phyloP scores from a whole-genome alignment of 2,888 invertebrate species.

The Marasmarcha lunaedactyla region DNA sequence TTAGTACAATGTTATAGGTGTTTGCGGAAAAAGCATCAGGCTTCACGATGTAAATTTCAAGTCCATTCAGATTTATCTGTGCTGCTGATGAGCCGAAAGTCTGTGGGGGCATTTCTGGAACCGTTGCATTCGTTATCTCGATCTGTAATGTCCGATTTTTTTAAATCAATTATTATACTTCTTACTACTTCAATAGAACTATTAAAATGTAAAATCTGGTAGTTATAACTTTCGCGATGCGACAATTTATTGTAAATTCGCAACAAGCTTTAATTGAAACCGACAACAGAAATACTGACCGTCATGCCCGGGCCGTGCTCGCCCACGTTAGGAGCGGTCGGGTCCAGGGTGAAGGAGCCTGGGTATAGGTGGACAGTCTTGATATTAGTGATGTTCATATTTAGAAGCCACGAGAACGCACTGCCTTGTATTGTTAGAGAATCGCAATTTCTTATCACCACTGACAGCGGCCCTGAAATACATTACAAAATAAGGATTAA shows the following conservation, averaged over 20 bases:
- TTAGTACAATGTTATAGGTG: slow-evolving; percentile 72
- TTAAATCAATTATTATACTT: not conserved
- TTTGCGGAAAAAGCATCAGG: slow-evolving; percentile 76
- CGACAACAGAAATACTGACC: slow-evolving; percentile 36
- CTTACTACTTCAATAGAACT: no score
- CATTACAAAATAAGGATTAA: slow-evolving; percentile 7
- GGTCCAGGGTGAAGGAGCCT: slow-evolving; percentile 74
- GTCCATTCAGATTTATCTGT: slow-evolving; percentile 62
- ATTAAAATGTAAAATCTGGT: no score
- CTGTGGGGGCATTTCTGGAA: slow-evolving; percentile 69
- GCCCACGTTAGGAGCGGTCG: slow-evolving; percentile 68
- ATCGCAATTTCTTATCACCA: slow-evolving; percentile 68
- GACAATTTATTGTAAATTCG: not conserved
- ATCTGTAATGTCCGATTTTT: slow-evolving; percentile 76
- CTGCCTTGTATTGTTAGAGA: slow-evolving; percentile 71
- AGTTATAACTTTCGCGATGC: not conserved
- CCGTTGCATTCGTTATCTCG: slow-evolving; percentile 70
- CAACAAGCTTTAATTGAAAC: not conserved
- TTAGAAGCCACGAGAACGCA: slow-evolving; percentile 76
- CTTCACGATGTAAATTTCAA: slow-evolving; percentile 66
- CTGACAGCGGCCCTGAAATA: slow-evolving; percentile 72
- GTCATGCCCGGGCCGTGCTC: slow-evolving; percentile 73
- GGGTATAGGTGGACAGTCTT: slow-evolving; percentile 64
- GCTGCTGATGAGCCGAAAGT: slow-evolving; percentile 76
- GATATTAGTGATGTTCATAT: slow-evolving; percentile 71